These are phyloP conservation scores for Dicranocentrus wangi DNA, from an alignment of 2,888 invertebrate genomes.

Conservation along the genomic window DNA sequence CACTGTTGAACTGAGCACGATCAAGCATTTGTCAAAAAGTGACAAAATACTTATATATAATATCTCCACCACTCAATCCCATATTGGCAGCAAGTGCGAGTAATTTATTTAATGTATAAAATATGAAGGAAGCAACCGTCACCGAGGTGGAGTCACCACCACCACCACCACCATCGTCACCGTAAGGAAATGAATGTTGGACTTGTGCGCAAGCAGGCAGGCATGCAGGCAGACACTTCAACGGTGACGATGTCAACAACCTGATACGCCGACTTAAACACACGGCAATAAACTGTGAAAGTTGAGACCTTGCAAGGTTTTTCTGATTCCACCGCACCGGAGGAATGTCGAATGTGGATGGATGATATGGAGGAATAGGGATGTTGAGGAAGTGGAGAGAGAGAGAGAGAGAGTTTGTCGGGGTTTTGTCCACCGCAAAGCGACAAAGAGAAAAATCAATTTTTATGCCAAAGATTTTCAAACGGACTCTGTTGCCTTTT, in stretches of 20 bases:
- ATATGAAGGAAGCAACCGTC: too few relatives aligned
- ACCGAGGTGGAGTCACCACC: too few relatives aligned
- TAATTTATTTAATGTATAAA: too few relatives aligned
- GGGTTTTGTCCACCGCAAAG: neutral
- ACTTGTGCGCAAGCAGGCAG: neutral
- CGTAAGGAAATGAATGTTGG: neutral
- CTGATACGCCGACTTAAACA: too few relatives aligned
- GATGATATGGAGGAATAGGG: too few relatives aligned
- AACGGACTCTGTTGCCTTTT: neutral
- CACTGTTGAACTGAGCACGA: constrained; percentile 62
- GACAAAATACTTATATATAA: constrained; percentile 55
- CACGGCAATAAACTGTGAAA: constrained; percentile 54
- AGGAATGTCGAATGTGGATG: too few relatives aligned
- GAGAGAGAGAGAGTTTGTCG: constrained; percentile 2
- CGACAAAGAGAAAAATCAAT: constrained; percentile 21
- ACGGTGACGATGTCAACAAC: constrained; percentile 56
- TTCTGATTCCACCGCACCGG: too few relatives aligned
- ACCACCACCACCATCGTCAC: too few relatives aligned
- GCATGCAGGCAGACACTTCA: neutral
- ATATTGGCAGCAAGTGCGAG: constrained; percentile 11
- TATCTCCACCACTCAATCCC: too few relatives aligned
- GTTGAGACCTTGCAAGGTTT: constrained; percentile 62
- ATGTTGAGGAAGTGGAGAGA: too few relatives aligned
- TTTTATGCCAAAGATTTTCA: constrained; percentile 4
- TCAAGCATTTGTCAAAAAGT: constrained; percentile 63